These are phyloP conservation scores for Hippopotamyrus pictus DNA, from an alignment of 2,797 vertebrate genomes.

Conservation along the genomic window DNA sequence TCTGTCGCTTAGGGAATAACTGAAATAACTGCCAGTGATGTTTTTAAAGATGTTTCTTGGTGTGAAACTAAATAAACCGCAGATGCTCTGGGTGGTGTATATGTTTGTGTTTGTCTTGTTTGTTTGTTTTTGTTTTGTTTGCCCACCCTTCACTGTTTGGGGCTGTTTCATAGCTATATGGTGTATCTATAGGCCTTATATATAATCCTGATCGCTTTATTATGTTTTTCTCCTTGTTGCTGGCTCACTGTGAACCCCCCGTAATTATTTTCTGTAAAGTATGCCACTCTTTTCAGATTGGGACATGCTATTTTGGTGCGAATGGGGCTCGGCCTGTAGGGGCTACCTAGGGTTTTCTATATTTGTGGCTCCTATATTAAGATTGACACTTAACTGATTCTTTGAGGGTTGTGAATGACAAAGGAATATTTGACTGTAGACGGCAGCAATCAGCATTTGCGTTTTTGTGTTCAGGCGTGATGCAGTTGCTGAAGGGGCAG, in stretches of 20 bases:
- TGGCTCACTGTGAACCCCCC: not conserved
- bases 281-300: not conserved
- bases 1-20: not conserved
- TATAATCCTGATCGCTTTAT: not conserved
- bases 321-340: not conserved
- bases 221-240: not conserved
- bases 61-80: not conserved
- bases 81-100: not conserved
- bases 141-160: not conserved
- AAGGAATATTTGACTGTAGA: not conserved
- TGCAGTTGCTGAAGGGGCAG: not conserved
- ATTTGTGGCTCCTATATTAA: not conserved
- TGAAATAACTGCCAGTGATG: not conserved
- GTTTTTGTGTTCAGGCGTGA: not conserved
- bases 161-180: not conserved
- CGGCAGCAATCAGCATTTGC: not conserved
- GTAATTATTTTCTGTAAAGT: not conserved
- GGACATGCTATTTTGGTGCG: not conserved
- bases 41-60: not conserved
- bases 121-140: not conserved
- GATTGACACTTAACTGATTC: not conserved
- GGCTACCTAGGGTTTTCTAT: not conserved
- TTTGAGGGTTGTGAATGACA: not conserved
- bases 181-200: not conserved
- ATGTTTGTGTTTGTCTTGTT: not conserved